Base-by-base conservation (phyloP, 2,113 vertebrate species). In the Hucho hucho region DNA sequence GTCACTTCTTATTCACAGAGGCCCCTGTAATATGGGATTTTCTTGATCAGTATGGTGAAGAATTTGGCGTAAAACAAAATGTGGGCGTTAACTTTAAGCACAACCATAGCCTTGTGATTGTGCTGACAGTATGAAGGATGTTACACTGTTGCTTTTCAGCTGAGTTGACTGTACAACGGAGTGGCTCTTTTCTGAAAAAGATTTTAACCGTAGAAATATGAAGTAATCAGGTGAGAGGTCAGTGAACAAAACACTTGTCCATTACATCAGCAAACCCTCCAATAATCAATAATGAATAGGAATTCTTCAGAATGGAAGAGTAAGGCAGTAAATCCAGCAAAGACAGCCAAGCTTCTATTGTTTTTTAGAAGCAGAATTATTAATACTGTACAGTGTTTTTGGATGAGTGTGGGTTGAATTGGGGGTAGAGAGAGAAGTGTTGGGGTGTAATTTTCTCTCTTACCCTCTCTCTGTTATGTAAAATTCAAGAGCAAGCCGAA, bases 261-360 rank as follows among this genome's bases (percentile, higher is more conserved):
- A 18, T 53, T 53, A 53, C 3, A 0, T 53, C 49, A 53, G 49
- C 12, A 53, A 53, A 53, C 16, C 12, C 37, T 43, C 37, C 83
- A 87, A 88, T 80, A 78, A 83, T 89, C 81, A 0, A 0, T 87
- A 91, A 88, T 83, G 80, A 87, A 26, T 59, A 83, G 81, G 84
- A 80, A 91, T 59, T 78, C 82, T 86, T 73, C 53, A 85, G 76
- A 67, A 82, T 87, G 74, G 47, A 83, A 72, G 0, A 86, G 67
- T 91, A 79, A 85, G 88, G 87, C 49, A 53, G 14, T 53, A 53
- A 79, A 76, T 65, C 70, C 77, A 77, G 43, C 28, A 53, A 18
- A 16, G 49, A 18, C 16, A 1, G 4, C 1, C 49, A 18, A 53
- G 49, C 12, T 53, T 74, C 78, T 64, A 25, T 49, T 67, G 71